phyloP scores from a whole-genome alignment of 2,113 vertebrate species.

The Perca flavescens region DNA sequence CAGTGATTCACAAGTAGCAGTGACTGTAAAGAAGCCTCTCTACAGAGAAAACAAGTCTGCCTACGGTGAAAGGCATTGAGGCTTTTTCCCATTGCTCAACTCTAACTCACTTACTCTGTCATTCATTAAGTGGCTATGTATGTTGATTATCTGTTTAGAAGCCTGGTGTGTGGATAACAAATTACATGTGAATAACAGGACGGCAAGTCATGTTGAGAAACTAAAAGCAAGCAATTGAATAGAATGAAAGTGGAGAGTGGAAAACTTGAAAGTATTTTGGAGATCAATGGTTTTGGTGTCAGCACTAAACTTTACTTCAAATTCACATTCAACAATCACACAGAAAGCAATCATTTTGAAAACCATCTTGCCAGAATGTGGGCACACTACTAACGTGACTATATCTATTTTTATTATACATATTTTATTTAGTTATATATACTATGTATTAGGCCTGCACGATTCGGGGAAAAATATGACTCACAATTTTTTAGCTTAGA shows the following conservation, averaged over 20 bases:
- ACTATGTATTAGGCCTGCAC: too few relatives aligned
- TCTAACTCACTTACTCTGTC: background rate
- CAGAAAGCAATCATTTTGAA: background rate
- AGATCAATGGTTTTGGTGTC: background rate
- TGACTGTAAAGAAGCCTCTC: constrained; percentile 6
- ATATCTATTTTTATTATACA: too few relatives aligned
- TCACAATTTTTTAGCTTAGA: too few relatives aligned
- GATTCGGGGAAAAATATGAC: too few relatives aligned
- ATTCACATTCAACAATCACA: background rate
- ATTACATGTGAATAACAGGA: background rate
- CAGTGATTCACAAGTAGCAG: constrained; percentile 21
- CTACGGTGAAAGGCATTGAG: background rate
- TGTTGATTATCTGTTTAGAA: background rate
- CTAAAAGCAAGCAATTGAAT: background rate
- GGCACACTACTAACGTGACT: background rate
- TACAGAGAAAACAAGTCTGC: background rate
- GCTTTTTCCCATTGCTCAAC: background rate
- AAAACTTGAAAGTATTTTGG: background rate
- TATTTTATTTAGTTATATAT: too few relatives aligned
- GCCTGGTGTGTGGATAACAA: background rate
- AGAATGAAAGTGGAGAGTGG: background rate
- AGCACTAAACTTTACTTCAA: background rate
- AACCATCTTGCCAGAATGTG: background rate
- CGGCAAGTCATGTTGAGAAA: background rate
- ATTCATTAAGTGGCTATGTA: background rate